Base-by-base conservation (phyloP, 1,140 invertebrate species). In the Hyles vespertilio region DNA sequence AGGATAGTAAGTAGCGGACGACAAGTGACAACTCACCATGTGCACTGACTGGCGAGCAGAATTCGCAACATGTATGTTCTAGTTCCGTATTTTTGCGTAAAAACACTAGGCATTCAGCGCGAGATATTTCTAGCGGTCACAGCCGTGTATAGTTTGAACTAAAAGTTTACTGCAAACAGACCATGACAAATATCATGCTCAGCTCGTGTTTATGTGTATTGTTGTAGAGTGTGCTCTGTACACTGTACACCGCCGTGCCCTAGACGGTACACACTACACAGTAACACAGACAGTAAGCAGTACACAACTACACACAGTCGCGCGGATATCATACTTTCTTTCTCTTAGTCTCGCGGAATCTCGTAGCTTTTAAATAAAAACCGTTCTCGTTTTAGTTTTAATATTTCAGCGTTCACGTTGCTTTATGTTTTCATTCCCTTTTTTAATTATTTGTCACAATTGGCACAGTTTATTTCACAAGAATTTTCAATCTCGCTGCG, bases 141-240 rank as follows among this genome's bases (percentile, higher is more conserved):
- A 58, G 60, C 59, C 48, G 55, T 59, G 57, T 61, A 57, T 61
- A 32, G 56, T 59, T 58, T 53, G 44, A 55, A 46, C 56, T 52
- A 56, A 69, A 64, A 63, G 60, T 68, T 74, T 74, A 74, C 68
- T 69, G 55, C 69, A 65, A 57, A 63, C 67, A 58, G 49, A 48
- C 51, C 58, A 57, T 67, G 62, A 70, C 67, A 73, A 70, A 73
- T 67, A 65, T 60, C 56, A 54, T 47, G 53, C 52, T 59, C 46
- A 48, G n/a, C 12, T 22, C n/a, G n/a, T 11, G 46, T 51, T 51
- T 51, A 51, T 51, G 33, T 48, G 22, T 22, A 22, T 22, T 22
- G 2, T 22, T 22, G 22, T 22, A 22, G 22, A 22, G 22, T 22
- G 22, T 22, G 22, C 22, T 22, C 22, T 22, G 22, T 22, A 22